These are phyloP conservation scores for Caenorhabditis sp. DNA, from an alignment of 2,888 invertebrate species.

Conservation along the genomic window DNA sequence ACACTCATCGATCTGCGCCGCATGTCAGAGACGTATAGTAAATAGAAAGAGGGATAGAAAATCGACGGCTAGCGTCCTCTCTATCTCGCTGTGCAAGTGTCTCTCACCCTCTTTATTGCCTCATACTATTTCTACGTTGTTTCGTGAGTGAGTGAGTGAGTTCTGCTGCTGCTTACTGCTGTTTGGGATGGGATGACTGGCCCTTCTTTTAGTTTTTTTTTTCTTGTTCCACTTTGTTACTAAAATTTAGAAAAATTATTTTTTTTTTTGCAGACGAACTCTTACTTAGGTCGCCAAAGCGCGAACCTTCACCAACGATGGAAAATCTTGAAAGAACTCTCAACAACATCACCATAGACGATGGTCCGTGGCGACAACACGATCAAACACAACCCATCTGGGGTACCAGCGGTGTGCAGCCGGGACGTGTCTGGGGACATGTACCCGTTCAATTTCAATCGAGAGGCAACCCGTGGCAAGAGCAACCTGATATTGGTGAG, in stretches of 20 bases:
- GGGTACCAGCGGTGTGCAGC: slow-evolving; percentile 21
- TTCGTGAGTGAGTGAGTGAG: background rate
- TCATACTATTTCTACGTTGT: background rate
- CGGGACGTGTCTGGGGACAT: slow-evolving; percentile 30
- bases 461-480: slow-evolving; percentile 22
- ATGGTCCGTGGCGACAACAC: slow-evolving; percentile 50
- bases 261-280: slow-evolving; percentile 11
- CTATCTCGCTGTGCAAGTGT: background rate
- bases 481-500: background rate
- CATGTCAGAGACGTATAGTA: background rate
- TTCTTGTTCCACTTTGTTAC: background rate
- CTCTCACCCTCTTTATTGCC: background rate
- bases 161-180: background rate
- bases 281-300: slow-evolving; percentile 33
- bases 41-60: background rate
- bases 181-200: background rate
- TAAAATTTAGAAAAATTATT: too few relatives aligned
- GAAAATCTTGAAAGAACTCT: slow-evolving; percentile 51
- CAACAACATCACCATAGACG: slow-evolving; percentile 50
- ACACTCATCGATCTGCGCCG: background rate
- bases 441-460: slow-evolving; percentile 19
- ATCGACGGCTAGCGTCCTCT: background rate
- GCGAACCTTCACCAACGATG: slow-evolving; percentile 36
- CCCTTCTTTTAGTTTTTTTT: background rate
- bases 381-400: slow-evolving; percentile 41